These are phyloP conservation scores for Platerodrilus igneus DNA, from an alignment of 2,888 invertebrate genomes.

Conservation along the genomic window DNA sequence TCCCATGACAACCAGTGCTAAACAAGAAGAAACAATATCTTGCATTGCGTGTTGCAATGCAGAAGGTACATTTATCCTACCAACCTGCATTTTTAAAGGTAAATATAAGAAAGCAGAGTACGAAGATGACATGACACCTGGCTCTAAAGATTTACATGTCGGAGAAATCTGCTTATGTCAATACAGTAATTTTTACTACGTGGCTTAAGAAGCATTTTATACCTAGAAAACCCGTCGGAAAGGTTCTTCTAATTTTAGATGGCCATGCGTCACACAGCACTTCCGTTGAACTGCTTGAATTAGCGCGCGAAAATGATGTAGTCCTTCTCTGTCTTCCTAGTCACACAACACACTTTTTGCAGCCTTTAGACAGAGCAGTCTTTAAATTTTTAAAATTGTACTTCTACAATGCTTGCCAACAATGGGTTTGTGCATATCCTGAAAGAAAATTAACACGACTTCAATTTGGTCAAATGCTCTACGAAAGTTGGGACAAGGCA, in stretches of 20 bases:
- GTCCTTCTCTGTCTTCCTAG: constrained; percentile 19
- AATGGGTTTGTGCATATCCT: constrained; percentile 16
- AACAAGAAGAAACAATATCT: constrained; percentile 36
- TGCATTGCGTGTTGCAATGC: constrained; percentile 37
- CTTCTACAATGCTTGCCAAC: constrained; percentile 14
- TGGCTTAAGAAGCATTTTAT: constrained; percentile 33
- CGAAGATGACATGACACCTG: constrained; percentile 23
- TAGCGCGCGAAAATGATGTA: too few species aligned
- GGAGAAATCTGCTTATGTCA: constrained; percentile 34
- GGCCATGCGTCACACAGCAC: constrained; percentile 27
- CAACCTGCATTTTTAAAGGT: constrained; percentile 30
- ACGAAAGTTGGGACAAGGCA: constrained; percentile 23
- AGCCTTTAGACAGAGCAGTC: constrained; percentile 18
- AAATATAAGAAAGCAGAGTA: constrained; percentile 27
- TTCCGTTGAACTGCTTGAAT: too few species aligned
- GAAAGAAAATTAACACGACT: constrained; percentile 19
- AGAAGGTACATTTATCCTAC: constrained; percentile 32
- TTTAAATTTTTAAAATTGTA: constrained; percentile 18
- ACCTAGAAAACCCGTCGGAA: constrained; percentile 21
- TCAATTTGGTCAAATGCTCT: constrained; percentile 24
- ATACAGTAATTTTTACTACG: constrained; percentile 27
- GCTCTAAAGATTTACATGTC: constrained; percentile 26
- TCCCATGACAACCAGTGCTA: too few species aligned
- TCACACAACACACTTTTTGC: constrained; percentile 23
- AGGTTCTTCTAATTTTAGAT: constrained; percentile 24